Evolutionary conservation across 2,113 vertebrate species (phyloP).

Genomic region (Echinops telfairi): DNA sequence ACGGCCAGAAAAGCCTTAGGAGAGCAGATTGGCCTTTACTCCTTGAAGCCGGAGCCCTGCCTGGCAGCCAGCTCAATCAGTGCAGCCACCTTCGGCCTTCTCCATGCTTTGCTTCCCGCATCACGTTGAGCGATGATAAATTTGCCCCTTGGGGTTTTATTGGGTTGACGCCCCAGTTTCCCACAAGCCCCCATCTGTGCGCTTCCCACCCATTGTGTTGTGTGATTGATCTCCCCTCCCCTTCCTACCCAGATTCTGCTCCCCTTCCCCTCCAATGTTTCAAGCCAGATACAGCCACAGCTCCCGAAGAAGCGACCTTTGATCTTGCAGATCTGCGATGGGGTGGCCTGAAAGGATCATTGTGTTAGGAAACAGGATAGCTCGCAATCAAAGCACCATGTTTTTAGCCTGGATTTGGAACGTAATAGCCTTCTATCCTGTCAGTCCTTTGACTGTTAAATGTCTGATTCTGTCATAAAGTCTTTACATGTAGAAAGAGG

Average conservation of each 20-base stretch:
- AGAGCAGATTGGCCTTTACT: conserved; percentile 10
- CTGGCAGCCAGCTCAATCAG: neutral
- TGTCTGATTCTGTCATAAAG: conserved; percentile 53
- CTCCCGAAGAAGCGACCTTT: conserved; percentile 17
- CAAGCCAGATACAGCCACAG: neutral
- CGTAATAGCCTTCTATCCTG: conserved; percentile 32
- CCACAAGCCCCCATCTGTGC: neutral
- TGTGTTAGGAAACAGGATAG: conserved; percentile 22
- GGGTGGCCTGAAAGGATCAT: neutral
- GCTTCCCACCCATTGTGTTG: neutral
- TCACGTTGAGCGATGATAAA: conserved; percentile 19
- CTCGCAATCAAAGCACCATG: conserved; percentile 29
- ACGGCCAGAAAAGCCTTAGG: neutral
- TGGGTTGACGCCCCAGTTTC: conserved; percentile 8
- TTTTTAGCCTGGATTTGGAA: conserved; percentile 57
- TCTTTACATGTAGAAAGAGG: conserved; percentile 23
- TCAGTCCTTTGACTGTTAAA: conserved; percentile 58
- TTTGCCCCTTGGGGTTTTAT: neutral
- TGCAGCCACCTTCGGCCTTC: conserved; percentile 14
- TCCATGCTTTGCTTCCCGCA: neutral
- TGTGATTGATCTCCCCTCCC: neutral
- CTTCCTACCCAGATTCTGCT: conserved; percentile 16
- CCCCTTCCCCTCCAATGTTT: conserved; percentile 27
- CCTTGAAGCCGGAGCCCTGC: conserved; percentile 6
- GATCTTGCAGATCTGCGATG: conserved; percentile 48